Conservation (phyloP, 2,888 invertebrate species). For the Gandaritis pyraliata region DNA sequence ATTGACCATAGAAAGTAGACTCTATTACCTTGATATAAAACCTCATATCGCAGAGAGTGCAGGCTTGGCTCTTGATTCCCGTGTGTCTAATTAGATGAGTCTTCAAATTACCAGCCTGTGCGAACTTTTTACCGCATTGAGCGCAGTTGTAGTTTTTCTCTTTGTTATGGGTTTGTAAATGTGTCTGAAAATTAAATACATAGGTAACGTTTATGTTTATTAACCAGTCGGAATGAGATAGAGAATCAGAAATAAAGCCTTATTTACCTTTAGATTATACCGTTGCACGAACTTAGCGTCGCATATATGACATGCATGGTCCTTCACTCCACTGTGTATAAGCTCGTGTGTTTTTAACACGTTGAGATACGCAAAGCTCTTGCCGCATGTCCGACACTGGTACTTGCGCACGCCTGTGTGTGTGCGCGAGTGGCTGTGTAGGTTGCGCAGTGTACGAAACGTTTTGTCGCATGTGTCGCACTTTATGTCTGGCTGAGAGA, state of each 20-base stretch:
- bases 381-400: constrained; percentile 85
- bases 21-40: constrained; percentile 73
- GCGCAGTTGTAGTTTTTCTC: constrained; percentile 89
- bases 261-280: constrained; percentile 73
- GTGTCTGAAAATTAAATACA: constrained; percentile 80
- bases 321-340: constrained; percentile 88
- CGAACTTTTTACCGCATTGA: constrained; percentile 90
- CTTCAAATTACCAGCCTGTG: constrained; percentile 79
- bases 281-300: constrained; percentile 82
- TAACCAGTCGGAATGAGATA: no score
- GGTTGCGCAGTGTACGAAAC: constrained; percentile 82
- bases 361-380: constrained; percentile 87
- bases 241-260: no score
- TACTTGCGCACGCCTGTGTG: constrained; percentile 86
- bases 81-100: constrained; percentile 77
- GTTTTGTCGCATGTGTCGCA: constrained; percentile 76
- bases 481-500: constrained; percentile 76
- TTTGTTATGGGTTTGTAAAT: constrained; percentile 86
- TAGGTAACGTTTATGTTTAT: no score
- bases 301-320: constrained; percentile 88
- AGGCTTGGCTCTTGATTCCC: constrained; percentile 77
- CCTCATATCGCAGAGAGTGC: constrained; percentile 75
- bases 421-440: constrained; percentile 85
- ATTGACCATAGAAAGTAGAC: not conserved
- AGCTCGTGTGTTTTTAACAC: constrained; percentile 89